Percentiles rank a stretch among this genome's conserved stretches.
Evolutionary conservation across 2,888 invertebrate genomes (phyloP).

Genomic region (Sesamia inferens): DNA sequence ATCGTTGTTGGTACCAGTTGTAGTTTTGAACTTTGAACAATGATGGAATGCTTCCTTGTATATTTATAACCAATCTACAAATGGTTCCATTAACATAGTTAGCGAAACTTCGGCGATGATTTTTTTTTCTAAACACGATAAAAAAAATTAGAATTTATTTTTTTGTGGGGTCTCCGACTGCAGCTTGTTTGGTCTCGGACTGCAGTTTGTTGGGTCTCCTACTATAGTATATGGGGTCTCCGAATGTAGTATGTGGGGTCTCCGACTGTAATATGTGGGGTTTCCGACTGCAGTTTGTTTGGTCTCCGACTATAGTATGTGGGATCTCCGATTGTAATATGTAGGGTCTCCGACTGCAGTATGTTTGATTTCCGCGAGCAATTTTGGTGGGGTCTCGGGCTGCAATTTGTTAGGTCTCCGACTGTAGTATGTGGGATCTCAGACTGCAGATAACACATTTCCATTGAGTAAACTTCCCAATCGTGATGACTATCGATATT

Average conservation of each 20-base stretch:
- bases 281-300: neutral
- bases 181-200: neutral
- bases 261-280: neutral
- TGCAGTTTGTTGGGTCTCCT: neutral
- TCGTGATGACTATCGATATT: neutral
- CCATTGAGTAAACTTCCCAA: neutral
- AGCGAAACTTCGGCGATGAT: neutral
- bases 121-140: neutral
- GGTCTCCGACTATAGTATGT: neutral
- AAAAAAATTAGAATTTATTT: neutral
- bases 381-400: neutral
- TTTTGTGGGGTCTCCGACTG: neutral
- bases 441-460: neutral
- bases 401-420: neutral
- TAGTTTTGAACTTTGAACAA: neutral
- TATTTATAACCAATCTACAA: neutral
- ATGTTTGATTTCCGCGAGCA: neutral
- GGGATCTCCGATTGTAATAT: neutral
- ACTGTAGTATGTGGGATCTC: neutral
- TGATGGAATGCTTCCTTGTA: neutral
- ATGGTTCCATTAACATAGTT: neutral
- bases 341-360: neutral
- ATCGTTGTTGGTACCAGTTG: neutral
- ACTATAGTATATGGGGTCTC: neutral
- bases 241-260: neutral